Evolutionary conservation across 2,113 vertebrate genomes (phyloP), one percentile per base, ranked within the genome.

Genomic region (Lutjanus erythropterus): DNA sequence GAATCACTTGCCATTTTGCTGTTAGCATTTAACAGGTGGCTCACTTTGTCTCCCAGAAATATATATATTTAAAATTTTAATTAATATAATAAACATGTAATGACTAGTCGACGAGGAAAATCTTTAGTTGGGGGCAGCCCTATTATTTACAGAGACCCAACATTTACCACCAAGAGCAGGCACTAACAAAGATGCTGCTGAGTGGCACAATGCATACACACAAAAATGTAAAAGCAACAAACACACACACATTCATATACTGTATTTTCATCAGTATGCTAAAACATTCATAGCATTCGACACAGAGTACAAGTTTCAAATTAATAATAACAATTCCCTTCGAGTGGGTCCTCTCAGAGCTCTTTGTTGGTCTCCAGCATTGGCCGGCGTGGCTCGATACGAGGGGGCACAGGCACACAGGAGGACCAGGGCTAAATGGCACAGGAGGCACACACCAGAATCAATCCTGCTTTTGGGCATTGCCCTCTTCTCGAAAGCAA

Each of bases 291-390:
- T 47, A 80, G 73, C 39, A 31, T 49, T 73, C 2, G 4, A 44
- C 42, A 60, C 73, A 53, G 18, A 29, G 62, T 23, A 52, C 75
- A 78, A 33, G 49, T 71, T 81, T 71, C 41, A 74, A 73, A 86
- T 81, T 53, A 55, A 47, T 33, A 41, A 31, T n/a, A 27, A 68
- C 8, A 21, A 25, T 47, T 82, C 52, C 59, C 64, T 66, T n/a
- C 18, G 21, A 86, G 71, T 50, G 66, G 39, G n/a, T 91, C 70
- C 46, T 86, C 75, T 86, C 70, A 85, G 47, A 35, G 72, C 35
- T 86, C 71, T 66, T 61, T 74, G 70, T 80, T 72, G 69, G 60
- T 47, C 75, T 35, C 29, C 33, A 60, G 56, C 81, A 70, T 42
- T 37, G 50, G 61, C 69, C 67, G 18, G 37, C 7, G 53, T 79